Conservation (phyloP, 2,888 invertebrate genomes). For the Parapristionchus giblindavisi region DNA sequence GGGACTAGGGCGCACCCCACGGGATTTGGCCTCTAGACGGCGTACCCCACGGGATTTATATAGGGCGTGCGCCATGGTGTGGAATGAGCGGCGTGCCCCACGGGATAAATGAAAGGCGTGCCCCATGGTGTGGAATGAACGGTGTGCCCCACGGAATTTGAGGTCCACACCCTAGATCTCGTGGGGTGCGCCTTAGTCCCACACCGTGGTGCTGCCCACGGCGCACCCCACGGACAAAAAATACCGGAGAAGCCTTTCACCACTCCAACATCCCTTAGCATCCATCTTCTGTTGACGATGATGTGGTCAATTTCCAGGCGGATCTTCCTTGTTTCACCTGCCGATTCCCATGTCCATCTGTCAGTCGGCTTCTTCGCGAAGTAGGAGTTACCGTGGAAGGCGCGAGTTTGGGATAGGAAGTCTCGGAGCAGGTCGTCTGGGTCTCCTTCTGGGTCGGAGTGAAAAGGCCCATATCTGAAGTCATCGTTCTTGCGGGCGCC, state of each 20-base stretch:
- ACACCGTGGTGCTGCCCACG: too few species aligned
- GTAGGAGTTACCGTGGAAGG: constrained; percentile 20
- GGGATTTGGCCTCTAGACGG: too few species aligned
- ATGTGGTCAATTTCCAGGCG: background rate
- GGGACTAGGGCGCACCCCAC: too few species aligned
- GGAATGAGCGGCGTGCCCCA: too few species aligned
- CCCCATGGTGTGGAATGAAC: too few species aligned
- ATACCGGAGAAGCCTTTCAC: constrained; percentile 2
- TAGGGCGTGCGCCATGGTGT: too few species aligned
- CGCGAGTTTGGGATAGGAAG: background rate
- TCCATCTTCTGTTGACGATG: constrained; percentile 3
- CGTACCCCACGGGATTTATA: too few species aligned
- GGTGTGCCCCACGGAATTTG: too few species aligned
- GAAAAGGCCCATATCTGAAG: background rate
- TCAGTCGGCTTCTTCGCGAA: background rate
- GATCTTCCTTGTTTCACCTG: background rate
- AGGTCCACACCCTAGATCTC: too few species aligned
- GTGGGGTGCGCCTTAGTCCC: too few species aligned
- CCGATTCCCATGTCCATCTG: background rate
- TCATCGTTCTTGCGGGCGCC: background rate
- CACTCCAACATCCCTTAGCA: background rate
- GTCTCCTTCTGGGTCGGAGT: constrained; percentile 12
- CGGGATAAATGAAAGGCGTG: too few species aligned
- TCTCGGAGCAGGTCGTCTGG: constrained; percentile 10
- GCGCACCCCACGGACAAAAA: too few species aligned